Percentiles rank a stretch among this genome's conserved stretches.
Conservation (phyloP, 35 echinoderm and acorn worm species). For the Strongylocentrotus purpuratus region DNA sequence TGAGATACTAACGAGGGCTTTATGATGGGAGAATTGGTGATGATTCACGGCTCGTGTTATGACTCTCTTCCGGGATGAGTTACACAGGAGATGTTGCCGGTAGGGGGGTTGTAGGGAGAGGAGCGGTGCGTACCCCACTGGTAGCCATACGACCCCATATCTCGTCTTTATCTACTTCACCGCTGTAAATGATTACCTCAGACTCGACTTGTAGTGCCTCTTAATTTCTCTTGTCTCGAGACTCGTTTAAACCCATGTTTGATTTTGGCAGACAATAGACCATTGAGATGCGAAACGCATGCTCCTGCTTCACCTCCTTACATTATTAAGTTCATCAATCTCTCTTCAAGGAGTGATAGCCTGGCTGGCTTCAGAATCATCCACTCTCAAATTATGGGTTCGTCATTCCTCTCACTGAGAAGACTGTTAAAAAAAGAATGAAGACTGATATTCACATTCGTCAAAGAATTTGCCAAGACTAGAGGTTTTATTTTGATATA, state of each 20-base stretch:
- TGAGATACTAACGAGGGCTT: slow-evolving; percentile 23
- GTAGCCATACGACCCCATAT: background rate
- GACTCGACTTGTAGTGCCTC: background rate
- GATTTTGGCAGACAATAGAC: background rate
- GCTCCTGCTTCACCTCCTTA: background rate
- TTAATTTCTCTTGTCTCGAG: background rate
- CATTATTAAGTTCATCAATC: background rate
- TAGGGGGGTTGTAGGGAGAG: background rate
- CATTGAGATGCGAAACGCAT: background rate
- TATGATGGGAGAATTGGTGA: slow-evolving; percentile 30
- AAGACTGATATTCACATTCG: too few species aligned
- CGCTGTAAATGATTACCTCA: background rate
- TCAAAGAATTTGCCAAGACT: too few species aligned
- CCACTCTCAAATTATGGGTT: background rate
- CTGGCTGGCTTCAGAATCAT: background rate
- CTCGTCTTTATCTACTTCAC: background rate
- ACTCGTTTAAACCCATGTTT: background rate
- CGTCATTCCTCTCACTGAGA: background rate
- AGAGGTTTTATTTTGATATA: too few species aligned
- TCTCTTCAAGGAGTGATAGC: background rate
- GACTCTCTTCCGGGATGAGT: slow-evolving; percentile 27
- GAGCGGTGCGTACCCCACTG: background rate
- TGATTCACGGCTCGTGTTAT: slow-evolving; percentile 48
- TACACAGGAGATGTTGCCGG: background rate
- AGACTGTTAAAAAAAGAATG: background rate